Conservation (phyloP, 2,113 vertebrate species). For the Thalassarche chlororhynchos region DNA sequence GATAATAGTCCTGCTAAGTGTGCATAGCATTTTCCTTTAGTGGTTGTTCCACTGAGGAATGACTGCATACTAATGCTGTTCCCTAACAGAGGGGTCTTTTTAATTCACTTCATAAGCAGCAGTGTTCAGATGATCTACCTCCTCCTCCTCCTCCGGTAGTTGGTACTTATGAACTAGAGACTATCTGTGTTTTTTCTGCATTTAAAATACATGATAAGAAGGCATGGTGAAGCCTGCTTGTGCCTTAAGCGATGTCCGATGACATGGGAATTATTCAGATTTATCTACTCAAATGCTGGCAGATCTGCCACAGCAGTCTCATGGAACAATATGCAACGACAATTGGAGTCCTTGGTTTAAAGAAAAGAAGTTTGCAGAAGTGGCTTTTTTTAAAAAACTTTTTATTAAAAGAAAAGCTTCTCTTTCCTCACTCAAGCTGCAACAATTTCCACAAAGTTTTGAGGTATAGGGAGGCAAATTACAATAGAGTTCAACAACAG, state of each 20-base stretch:
- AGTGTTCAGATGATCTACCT: neutral
- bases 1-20: neutral
- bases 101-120: neutral
- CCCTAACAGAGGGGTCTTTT: neutral
- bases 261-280: neutral
- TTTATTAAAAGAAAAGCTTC: neutral
- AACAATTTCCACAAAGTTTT: neutral
- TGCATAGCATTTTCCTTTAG: neutral
- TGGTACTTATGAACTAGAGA: neutral
- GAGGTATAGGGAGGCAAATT: neutral
- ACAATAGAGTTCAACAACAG: neutral
- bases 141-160: neutral
- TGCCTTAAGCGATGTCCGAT: neutral
- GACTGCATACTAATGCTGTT: neutral
- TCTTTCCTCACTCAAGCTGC: neutral
- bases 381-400: neutral
- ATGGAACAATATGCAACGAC: neutral
- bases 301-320: neutral
- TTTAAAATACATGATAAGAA: neutral
- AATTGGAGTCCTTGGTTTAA: neutral
- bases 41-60: neutral
- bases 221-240: neutral
- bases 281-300: neutral
- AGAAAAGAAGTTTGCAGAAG: neutral
- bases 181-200: neutral